Conservation (phyloP, 2,888 invertebrate species). For the Peribatodes rhomboidaria region DNA sequence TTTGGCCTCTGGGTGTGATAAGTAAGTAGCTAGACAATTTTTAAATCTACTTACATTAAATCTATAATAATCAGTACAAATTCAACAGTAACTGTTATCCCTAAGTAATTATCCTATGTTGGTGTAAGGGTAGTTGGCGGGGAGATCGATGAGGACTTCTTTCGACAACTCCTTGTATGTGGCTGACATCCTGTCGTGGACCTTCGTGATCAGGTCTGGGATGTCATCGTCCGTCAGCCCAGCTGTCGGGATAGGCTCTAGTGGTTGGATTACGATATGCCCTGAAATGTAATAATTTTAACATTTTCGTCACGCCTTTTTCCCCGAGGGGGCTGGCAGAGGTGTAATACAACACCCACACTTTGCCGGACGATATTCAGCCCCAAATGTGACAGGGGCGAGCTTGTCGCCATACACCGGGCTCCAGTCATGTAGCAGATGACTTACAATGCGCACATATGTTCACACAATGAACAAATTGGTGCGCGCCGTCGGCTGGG, state of each 20-base stretch:
- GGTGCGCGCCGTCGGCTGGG: no score
- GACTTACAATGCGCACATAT: no score
- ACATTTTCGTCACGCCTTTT: no score
- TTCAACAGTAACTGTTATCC: neutral
- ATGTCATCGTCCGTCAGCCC: slow-evolving; percentile 78
- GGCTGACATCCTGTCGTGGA: slow-evolving; percentile 76
- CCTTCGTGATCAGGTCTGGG: slow-evolving; percentile 73
- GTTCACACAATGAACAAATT: no score
- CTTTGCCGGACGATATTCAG: no score
- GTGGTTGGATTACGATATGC: slow-evolving; percentile 80
- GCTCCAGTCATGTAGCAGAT: no score
- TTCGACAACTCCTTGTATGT: slow-evolving; percentile 75
- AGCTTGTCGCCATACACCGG: no score
- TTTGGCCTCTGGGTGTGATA: no score
- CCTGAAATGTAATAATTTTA: slow-evolving; percentile 70
- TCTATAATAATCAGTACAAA: neutral
- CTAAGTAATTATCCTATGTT: slow-evolving; percentile 50
- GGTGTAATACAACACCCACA: no score
- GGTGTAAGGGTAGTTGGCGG: slow-evolving; percentile 72
- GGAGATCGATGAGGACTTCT: slow-evolving; percentile 75
- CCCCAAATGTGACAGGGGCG: no score
- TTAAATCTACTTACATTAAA: neutral
- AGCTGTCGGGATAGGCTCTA: slow-evolving; percentile 81
- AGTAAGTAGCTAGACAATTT: no score
- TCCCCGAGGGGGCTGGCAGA: no score